Conservation (phyloP, 2,888 invertebrate genomes). For the Stenoptilia bipunctidactyla region DNA sequence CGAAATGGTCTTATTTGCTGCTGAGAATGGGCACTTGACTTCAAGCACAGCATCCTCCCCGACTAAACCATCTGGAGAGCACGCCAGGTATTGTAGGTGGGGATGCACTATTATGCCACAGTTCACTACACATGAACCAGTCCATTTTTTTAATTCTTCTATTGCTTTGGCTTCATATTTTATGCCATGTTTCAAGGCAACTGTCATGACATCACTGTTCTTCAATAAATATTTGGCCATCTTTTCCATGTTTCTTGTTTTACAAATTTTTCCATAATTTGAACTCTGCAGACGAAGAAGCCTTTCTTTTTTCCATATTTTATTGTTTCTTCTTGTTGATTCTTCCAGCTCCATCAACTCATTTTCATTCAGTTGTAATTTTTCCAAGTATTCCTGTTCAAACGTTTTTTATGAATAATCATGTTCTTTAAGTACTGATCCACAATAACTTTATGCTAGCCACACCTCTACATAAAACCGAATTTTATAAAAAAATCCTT, state of each 20-base stretch:
- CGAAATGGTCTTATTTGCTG: constrained; percentile 13
- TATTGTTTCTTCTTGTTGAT: no score
- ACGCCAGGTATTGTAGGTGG: constrained; percentile 8
- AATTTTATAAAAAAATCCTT: no score
- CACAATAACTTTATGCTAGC: no score
- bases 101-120: constrained; percentile 12
- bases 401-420: neutral
- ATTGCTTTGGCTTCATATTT: constrained; percentile 12
- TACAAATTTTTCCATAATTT: neutral
- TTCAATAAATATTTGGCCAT: constrained; percentile 6
- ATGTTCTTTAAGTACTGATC: neutral
- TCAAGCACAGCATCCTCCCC: neutral
- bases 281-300: neutral
- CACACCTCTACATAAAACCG: no score
- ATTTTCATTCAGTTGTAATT: neutral
- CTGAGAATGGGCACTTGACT: constrained; percentile 8
- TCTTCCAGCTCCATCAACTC: neutral
- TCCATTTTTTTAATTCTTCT: constrained; percentile 5
- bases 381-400: neutral
- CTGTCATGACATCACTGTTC: constrained; percentile 3
- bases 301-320: no score
- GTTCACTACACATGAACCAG: neutral
- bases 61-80: neutral
- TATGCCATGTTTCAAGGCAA: neutral
- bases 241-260: neutral